Base-by-base conservation (phyloP, 1,140 invertebrate species). In the Diabrotica virgifera region DNA sequence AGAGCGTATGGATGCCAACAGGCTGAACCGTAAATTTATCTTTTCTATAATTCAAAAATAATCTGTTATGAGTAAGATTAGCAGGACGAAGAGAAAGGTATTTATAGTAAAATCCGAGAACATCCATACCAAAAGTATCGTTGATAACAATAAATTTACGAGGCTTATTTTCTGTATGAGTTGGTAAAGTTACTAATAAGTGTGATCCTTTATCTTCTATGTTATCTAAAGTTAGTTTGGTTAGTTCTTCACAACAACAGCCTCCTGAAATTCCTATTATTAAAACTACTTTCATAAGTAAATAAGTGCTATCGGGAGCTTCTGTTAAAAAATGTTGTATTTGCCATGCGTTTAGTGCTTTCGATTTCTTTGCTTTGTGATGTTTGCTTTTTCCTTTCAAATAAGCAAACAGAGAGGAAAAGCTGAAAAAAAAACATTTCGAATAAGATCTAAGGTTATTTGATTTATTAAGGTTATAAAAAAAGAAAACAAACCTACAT, bases 1-100 rank as follows among this genome's bases (percentile, higher is more conserved):
- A 11, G 36, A 57, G 14, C 13, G 55, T 57, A 37, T 57, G 2
- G 11, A 57, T 57, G 7, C 55, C 55, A 57, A 57, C 55, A 37
- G 55, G 55, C 36, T 57, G 55, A 35, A 12, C 14, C 9, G 55
- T 57, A 24, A 6, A 57, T 57, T 37, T 57, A 6, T 57, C 14
- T 36, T 54, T 54, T 54, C 52, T 54, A 13, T 54, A 54, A 13
- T 5, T 54, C 12, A 54, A 12, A 13, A 54, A 54, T 2, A 54
- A 54, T 13, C 52, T 12, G 5, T 13, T 12, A 54, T 54, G 52
- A 8, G 7, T 13, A 1, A 35, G 2, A 35, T 54, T 54, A 12
- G 3, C 7, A 54, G 52, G 52, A 46, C 24, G 53, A 14, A 55
- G 13, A 9, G 11, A 55, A 24, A 6, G 3, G 12, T 13, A 35